Conservation (phyloP, 2,113 vertebrate genomes). For the Boleophthalmus pectinirostris region DNA sequence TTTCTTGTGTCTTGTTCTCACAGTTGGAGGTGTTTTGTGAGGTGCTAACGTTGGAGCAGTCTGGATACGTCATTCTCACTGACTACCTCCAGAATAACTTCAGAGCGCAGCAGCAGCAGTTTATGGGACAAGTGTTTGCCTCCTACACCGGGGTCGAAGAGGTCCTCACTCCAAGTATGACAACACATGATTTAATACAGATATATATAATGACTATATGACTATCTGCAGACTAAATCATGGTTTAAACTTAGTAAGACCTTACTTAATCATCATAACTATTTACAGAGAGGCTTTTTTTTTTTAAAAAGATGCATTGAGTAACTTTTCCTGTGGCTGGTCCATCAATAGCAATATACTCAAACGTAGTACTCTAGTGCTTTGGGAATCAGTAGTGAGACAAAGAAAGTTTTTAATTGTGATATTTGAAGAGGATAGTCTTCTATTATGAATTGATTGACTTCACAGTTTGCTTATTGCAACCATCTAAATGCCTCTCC, state of each 20-base stretch:
- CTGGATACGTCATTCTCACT: constrained; percentile 95
- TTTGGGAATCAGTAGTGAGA: no score
- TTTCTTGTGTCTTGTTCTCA: not conserved
- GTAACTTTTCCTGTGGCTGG: no score
- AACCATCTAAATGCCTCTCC: no score
- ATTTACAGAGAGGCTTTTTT: no score
- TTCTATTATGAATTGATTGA: no score
- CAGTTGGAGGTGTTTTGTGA: constrained; percentile 95
- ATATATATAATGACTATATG: not conserved
- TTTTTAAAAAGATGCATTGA: no score
- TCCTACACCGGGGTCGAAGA: constrained; percentile 93
- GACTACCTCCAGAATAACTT: constrained; percentile 98
- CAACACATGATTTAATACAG: not conserved
- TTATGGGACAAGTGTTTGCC: constrained; percentile 90
- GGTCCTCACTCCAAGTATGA: constrained; percentile 87
- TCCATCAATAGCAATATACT: no score
- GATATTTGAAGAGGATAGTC: no score
- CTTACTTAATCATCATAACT: not conserved
- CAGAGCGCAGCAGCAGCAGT: constrained; percentile 90
- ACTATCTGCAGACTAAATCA: not conserved
- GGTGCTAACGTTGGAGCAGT: constrained; percentile 96
- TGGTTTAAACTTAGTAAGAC: no score
- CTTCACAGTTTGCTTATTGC: no score
- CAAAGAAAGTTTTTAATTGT: no score
- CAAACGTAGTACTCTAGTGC: no score